A percentile compares a stretch with the other conserved stretches of the same genome.
phyloP scores from a whole-genome alignment of 2,113 vertebrate species.

The Equus przewalskii region DNA sequence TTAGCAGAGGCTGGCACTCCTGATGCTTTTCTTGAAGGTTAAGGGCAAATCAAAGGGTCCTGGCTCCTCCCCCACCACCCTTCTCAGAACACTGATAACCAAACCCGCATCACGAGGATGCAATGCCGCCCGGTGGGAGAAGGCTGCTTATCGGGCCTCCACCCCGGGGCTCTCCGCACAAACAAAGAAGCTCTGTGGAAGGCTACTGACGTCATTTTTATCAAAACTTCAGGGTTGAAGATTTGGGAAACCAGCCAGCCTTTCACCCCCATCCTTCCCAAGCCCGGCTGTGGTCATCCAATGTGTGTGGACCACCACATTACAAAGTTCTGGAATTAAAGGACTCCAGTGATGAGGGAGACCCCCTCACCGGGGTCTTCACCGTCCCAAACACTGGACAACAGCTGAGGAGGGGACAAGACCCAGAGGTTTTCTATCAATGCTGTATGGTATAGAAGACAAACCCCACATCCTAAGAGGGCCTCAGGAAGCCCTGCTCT shows the following conservation, averaged over 20 bases:
- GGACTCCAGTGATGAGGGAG: not conserved
- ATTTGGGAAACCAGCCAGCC: not conserved
- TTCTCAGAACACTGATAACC: not conserved
- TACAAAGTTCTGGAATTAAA: not conserved
- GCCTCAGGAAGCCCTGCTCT: not conserved
- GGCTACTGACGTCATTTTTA: not conserved
- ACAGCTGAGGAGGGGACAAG: not conserved
- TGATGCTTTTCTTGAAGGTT: not conserved
- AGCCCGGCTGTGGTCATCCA: fast-evolving
- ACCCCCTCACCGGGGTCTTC: not conserved
- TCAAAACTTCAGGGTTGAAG: not conserved
- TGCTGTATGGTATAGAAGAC: fast-evolving
- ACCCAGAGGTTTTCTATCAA: fast-evolving
- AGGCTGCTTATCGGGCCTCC: fast-evolving
- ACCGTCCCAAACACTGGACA: fast-evolving
- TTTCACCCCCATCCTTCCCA: no score
- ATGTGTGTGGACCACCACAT: fast-evolving
- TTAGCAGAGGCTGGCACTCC: not conserved
- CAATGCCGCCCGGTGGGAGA: fast-evolving
- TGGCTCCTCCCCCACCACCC: not conserved
- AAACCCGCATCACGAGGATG: fast-evolving
- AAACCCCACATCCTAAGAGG: not conserved
- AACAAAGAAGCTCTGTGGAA: not conserved
- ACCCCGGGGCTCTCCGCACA: not conserved
- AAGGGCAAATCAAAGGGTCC: not conserved